A percentile compares a stretch with the other conserved stretches of the same genome.
Evolutionary conservation across 2,797 vertebrate genomes (phyloP).

Genomic region (Gallinago nigripennis): DNA sequence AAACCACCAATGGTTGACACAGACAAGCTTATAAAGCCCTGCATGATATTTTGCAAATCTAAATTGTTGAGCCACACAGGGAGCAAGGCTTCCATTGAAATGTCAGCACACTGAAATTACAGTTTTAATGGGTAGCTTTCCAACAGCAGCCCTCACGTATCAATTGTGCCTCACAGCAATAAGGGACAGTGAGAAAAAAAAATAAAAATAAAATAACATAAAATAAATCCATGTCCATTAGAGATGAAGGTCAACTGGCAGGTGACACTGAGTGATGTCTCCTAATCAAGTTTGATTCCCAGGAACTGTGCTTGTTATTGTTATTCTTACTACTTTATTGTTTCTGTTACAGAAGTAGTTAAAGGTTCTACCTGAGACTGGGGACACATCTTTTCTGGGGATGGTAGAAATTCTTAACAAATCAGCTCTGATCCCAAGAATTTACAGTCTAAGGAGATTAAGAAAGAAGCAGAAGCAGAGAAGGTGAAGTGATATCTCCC

Average conservation of each 20-base stretch:
- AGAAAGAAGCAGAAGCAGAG: background rate
- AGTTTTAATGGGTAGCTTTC: slow-evolving; percentile 12
- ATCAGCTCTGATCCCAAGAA: background rate
- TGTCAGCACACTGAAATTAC: slow-evolving; percentile 7
- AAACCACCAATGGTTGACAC: background rate
- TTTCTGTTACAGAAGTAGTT: background rate
- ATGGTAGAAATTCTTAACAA: background rate
- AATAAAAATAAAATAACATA: background rate
- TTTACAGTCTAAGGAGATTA: background rate
- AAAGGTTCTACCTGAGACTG: background rate
- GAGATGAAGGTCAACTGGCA: background rate
- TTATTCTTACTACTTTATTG: background rate
- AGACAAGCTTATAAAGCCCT: background rate
- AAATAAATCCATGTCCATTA: background rate
- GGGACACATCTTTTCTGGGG: background rate
- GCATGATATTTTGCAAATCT: background rate
- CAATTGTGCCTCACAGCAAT: background rate
- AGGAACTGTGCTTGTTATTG: background rate
- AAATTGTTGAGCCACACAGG: background rate
- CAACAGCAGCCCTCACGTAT: background rate
- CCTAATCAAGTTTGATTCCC: background rate
- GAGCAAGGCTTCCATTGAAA: background rate
- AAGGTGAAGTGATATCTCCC: background rate
- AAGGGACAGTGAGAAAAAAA: background rate
- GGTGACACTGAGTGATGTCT: background rate